phyloP scores from a whole-genome alignment of 2,113 vertebrate genomes.

The Myotis lucifugus region DNA sequence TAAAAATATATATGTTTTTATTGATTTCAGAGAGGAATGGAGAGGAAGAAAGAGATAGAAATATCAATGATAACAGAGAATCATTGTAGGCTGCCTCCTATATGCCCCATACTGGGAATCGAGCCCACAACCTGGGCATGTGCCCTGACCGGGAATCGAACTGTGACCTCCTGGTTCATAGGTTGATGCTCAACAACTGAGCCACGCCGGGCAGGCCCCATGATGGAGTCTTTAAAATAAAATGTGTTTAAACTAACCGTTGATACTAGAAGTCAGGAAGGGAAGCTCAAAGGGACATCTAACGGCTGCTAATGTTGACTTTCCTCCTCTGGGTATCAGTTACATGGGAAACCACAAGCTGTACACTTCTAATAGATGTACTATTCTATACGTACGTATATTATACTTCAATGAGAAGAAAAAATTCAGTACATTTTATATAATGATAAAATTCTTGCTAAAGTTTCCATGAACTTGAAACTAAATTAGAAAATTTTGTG shows the following conservation, averaged over 20 bases:
- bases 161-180: too few species aligned
- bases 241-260: constrained; percentile 28
- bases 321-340: background rate
- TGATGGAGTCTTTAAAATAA: constrained; percentile 18
- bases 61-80: too few species aligned
- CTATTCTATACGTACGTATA: background rate
- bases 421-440: background rate
- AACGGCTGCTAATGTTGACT: background rate
- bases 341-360: background rate
- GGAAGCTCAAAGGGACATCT: background rate
- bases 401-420: background rate
- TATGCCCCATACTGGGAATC: too few species aligned
- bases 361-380: background rate
- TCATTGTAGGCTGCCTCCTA: too few species aligned
- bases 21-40: too few species aligned
- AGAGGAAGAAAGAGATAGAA: too few species aligned
- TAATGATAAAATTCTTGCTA: background rate
- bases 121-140: too few species aligned
- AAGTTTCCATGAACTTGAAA: constrained; percentile 47
- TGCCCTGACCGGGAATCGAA: too few species aligned
- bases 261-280: background rate
- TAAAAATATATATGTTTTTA: background rate
- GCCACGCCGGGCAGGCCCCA: background rate
- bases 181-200: too few species aligned
- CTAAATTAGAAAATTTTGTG: background rate